A percentile compares a stretch with the other conserved stretches of the same genome.
Evolutionary conservation across 2,113 vertebrate genomes (phyloP).

Genomic region (Nothocercus julius): DNA sequence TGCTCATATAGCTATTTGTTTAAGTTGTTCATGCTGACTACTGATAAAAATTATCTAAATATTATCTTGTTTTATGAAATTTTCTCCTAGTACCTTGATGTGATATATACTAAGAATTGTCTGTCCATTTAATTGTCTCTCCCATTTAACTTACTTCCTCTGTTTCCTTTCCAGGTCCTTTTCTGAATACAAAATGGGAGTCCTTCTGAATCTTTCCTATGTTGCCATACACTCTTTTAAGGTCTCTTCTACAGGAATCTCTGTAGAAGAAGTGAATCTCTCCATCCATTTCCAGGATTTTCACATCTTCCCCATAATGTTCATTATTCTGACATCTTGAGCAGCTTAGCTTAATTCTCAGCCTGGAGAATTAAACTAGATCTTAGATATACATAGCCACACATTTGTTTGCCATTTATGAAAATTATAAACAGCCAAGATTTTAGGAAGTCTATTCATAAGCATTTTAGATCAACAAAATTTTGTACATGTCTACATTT

Average conservation of each 20-base stretch:
- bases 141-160: background rate
- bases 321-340: background rate
- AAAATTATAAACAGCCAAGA: background rate
- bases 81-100: background rate
- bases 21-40: background rate
- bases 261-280: background rate
- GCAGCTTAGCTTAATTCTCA: background rate
- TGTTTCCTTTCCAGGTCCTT: background rate
- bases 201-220: background rate
- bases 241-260: background rate
- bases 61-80: fast-evolving
- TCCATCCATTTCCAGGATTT: background rate
- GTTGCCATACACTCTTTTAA: background rate
- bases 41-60: background rate
- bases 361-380: background rate
- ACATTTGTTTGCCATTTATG: constrained; percentile 26
- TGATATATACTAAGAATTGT: background rate
- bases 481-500: background rate
- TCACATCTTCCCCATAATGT: background rate
- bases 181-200: background rate
- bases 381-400: background rate
- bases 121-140: background rate
- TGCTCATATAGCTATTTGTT: background rate
- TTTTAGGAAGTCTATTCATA: background rate
- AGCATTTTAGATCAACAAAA: background rate